Conservation (phyloP, 1,140 invertebrate species). For the Anastrepha ludens region DNA sequence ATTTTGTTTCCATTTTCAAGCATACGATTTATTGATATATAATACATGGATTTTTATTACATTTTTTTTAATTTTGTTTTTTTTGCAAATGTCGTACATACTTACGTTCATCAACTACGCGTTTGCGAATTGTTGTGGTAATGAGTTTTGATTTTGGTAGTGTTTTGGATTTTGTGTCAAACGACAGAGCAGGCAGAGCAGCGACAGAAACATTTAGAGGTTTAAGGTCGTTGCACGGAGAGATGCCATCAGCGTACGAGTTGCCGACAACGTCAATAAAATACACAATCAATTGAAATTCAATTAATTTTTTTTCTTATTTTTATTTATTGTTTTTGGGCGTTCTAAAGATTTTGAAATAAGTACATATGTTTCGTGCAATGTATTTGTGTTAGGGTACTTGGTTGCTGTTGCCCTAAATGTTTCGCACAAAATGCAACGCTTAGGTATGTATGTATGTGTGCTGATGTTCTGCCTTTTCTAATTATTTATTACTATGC, state of each 20-base stretch:
- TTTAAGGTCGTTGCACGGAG: slow-evolving; percentile 20
- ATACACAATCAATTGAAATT: slow-evolving; percentile 47
- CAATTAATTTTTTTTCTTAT: neutral
- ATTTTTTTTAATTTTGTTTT: neutral
- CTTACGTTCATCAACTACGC: slow-evolving; percentile 51
- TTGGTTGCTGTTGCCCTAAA: neutral
- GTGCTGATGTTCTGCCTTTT: neutral
- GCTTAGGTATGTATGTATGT: neutral
- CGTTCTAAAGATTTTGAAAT: neutral
- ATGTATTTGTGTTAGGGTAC: neutral
- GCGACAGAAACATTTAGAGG: slow-evolving; percentile 35
- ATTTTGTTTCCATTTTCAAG: neutral
- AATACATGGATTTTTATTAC: neutral
- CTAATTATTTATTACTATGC: neutral
- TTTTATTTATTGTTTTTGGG: neutral
- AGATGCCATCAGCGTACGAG: slow-evolving; percentile 34
- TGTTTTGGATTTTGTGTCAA: slow-evolving; percentile 36
- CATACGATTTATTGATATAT: slow-evolving; percentile 7
- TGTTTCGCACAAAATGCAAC: slow-evolving; percentile 3
- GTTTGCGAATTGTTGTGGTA: slow-evolving; percentile 41
- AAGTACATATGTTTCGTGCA: slow-evolving; percentile 25
- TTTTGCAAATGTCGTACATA: slow-evolving; percentile 40
- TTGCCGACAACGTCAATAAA: slow-evolving; percentile 50
- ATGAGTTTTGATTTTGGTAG: slow-evolving; percentile 31
- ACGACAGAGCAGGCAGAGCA: slow-evolving; percentile 41